These are phyloP conservation scores for Macroteleia sp. DNA, from an alignment of 2,888 invertebrate genomes.

Conservation along the genomic window DNA sequence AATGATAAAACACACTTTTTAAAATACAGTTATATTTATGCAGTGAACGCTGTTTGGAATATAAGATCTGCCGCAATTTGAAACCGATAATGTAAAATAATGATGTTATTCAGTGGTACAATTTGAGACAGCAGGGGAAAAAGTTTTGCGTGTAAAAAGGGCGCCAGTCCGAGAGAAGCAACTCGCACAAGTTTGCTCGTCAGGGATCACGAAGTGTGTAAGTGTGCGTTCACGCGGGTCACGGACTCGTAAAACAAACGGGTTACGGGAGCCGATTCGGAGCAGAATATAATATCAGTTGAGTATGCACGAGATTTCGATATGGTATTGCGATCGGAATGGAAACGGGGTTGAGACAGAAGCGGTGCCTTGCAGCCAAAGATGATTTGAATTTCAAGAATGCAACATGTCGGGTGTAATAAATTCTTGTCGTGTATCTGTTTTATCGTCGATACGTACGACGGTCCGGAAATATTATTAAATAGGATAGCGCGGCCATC, in stretches of 20 bases:
- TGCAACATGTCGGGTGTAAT: constrained; percentile 40
- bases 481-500: constrained; percentile 20
- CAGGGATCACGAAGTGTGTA: not conserved
- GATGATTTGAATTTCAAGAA: constrained; percentile 60
- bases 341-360: constrained; percentile 19
- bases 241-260: constrained; percentile 49
- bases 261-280: constrained; percentile 34
- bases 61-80: too few species aligned
- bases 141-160: not conserved
- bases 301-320: constrained; percentile 38
- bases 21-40: too few species aligned
- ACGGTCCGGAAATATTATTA: constrained; percentile 31
- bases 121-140: too few species aligned
- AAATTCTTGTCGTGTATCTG: constrained; percentile 41
- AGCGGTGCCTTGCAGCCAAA: constrained; percentile 5
- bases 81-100: too few species aligned
- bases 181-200: not conserved
- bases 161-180: not conserved
- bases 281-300: constrained; percentile 36
- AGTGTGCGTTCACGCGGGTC: constrained; percentile 23
- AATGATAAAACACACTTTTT: too few species aligned
- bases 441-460: constrained; percentile 48
- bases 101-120: too few species aligned
- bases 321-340: constrained; percentile 33
- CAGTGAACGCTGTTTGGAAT: too few species aligned